Evolutionary conservation across 2,888 invertebrate species (phyloP).

Genomic region (Salpingus planirostris): DNA sequence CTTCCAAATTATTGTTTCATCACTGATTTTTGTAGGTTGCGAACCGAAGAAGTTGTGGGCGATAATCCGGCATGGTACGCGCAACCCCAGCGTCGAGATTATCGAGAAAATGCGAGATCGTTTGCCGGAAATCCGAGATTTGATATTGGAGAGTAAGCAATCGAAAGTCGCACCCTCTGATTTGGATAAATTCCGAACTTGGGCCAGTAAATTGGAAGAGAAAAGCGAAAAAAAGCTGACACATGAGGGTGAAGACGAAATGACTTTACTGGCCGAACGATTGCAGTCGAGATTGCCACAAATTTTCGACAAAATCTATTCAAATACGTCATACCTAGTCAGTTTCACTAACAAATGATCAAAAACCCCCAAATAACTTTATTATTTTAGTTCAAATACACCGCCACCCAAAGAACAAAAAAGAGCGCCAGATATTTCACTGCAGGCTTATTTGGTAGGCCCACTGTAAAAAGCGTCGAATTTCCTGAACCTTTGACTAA

Average conservation of each 20-base stretch:
- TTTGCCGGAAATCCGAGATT: slow-evolving; percentile 46
- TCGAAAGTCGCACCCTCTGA: slow-evolving; percentile 42
- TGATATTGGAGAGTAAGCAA: slow-evolving; percentile 45
- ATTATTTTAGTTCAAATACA: slow-evolving; percentile 61
- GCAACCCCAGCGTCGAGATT: slow-evolving; percentile 55
- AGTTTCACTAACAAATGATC: no score
- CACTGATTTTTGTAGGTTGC: slow-evolving; percentile 24
- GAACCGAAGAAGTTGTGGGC: slow-evolving; percentile 58
- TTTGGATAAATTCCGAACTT: slow-evolving; percentile 38
- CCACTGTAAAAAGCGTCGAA: slow-evolving; percentile 50
- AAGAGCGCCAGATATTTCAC: slow-evolving; percentile 69
- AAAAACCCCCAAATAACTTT: no score
- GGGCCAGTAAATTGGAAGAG: slow-evolving; percentile 48
- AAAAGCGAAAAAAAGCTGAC: slow-evolving; percentile 54
- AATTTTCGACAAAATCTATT: slow-evolving; percentile 53
- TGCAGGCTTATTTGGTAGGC: slow-evolving; percentile 63
- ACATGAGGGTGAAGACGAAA: slow-evolving; percentile 68
- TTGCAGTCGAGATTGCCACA: slow-evolving; percentile 63
- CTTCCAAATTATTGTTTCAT: slow-evolving; percentile 3
- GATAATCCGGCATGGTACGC: slow-evolving; percentile 68
- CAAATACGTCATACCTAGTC: slow-evolving; percentile 47
- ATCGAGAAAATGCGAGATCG: slow-evolving; percentile 47
- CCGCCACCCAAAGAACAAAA: slow-evolving; percentile 65
- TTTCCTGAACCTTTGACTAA: slow-evolving; percentile 55
- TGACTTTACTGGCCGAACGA: slow-evolving; percentile 61